Percentiles rank a stretch among this genome's conserved stretches.
These are phyloP conservation scores for Plagodis dolabraria DNA, from an alignment of 2,888 invertebrate genomes.

Conservation along the genomic window DNA sequence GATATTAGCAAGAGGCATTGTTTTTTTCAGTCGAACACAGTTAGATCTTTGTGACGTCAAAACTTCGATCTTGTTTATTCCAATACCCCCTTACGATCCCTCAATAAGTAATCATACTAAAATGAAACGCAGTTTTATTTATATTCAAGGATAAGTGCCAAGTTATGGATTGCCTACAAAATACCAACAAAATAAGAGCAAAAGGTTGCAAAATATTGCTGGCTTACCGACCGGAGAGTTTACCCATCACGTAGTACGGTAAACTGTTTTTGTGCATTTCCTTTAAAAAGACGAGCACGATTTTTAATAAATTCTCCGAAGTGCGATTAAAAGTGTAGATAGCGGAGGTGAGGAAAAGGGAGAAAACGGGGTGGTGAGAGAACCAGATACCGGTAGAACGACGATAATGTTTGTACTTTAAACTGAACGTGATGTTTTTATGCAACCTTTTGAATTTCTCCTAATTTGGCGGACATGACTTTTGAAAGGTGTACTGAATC, in stretches of 20 bases:
- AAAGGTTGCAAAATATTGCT: slow-evolving; percentile 17
- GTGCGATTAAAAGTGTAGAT: slow-evolving; percentile 73
- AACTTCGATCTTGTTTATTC: not conserved
- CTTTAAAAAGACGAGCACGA: slow-evolving; percentile 55
- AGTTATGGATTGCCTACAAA: slow-evolving; percentile 13
- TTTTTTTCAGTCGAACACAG: no score
- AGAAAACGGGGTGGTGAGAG: slow-evolving; percentile 22
- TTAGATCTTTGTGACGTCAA: not conserved
- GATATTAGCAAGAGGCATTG: no score
- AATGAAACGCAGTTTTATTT: slow-evolving; percentile 18
- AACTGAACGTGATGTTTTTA: slow-evolving; percentile 20
- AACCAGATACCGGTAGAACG: slow-evolving; percentile 22
- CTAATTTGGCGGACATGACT: not conserved
- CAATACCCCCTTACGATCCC: slow-evolving; percentile 1
- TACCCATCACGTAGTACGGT: slow-evolving; percentile 21
- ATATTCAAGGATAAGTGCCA: slow-evolving; percentile 13
- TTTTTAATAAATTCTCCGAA: slow-evolving; percentile 70
- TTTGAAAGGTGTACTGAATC: no score
- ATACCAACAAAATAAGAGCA: slow-evolving; percentile 10
- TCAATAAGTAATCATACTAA: slow-evolving; percentile 18
- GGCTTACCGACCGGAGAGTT: slow-evolving; percentile 10
- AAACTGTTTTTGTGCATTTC: slow-evolving; percentile 26
- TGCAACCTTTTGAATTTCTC: not conserved
- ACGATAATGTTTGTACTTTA: slow-evolving; percentile 16
- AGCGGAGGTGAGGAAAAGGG: slow-evolving; percentile 57